Evolutionary conservation across 37 sponge, comb jelly and placozoan genomes (phyloP).

Genomic region (Oscarella lobularis): DNA sequence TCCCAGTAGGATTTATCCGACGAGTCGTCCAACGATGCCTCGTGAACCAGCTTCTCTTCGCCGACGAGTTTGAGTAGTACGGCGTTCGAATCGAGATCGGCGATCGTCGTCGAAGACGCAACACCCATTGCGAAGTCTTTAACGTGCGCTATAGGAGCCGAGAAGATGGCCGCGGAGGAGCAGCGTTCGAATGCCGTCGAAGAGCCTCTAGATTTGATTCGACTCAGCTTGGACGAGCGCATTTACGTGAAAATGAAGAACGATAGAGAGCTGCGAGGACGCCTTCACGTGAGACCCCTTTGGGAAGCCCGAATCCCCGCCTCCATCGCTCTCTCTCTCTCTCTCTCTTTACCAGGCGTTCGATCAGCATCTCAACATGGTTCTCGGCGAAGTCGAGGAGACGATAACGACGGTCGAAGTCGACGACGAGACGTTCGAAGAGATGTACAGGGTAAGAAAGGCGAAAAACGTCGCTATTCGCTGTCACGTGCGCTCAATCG

Average conservation of each 20-base stretch:
- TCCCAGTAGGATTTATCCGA: neutral
- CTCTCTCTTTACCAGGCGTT: slow-evolving; percentile 47
- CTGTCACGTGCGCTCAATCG: neutral
- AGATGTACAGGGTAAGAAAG: slow-evolving; percentile 66
- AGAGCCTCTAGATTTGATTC: slow-evolving; percentile 89
- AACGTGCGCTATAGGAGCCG: slow-evolving; percentile 3
- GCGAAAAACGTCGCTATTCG: neutral
- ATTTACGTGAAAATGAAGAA: slow-evolving; percentile 93
- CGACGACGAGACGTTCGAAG: slow-evolving; percentile 97
- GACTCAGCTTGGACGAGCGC: slow-evolving; percentile 87
- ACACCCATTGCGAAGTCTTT: neutral
- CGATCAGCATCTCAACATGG: slow-evolving; percentile 98
- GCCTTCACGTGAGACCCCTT: slow-evolving; percentile 57
- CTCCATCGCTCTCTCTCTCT: slow-evolving; percentile 4
- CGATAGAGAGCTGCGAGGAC: slow-evolving; percentile 87
- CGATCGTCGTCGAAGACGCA: neutral
- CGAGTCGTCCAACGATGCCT: neutral
- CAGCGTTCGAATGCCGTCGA: slow-evolving; percentile 40
- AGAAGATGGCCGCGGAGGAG: slow-evolving; percentile 20
- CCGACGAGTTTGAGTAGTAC: neutral
- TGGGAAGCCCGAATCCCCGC: neutral
- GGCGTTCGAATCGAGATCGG: neutral
- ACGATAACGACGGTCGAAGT: slow-evolving; percentile 87
- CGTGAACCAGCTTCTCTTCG: neutral
- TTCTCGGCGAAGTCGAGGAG: slow-evolving; percentile 95